Base-by-base conservation (phyloP, 2,888 invertebrate genomes). In the Cryptocephalus moraei region DNA sequence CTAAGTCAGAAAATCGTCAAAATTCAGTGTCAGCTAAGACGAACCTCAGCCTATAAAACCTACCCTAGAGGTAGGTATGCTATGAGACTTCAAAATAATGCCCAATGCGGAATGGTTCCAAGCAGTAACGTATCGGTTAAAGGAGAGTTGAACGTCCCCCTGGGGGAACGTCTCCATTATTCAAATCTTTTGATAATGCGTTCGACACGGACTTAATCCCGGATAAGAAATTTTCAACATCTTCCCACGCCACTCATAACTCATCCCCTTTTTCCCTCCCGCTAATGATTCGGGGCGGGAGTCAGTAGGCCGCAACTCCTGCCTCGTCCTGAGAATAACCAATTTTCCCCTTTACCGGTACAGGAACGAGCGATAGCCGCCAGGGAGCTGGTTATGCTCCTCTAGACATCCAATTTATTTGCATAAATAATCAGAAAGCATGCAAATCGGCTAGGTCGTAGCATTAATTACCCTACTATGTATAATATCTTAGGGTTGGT, bases 391-490 rank as follows among this genome's bases (percentile, higher is more conserved):
- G 40, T 12, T 49, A 50, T 39, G 55, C 55, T 59, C 57, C 62
- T 63, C 62, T 59, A 64, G 67, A 66, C 64, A 61, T 59, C 62
- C 52, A 52, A 60, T 61, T 59, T 64, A 70, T 71, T 70, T 70
- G 66, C 70, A 71, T 71, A 70, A 70, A 69, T 70, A 71, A 69
- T 70, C 68, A 64, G 66, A 66, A 65, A 62, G 64, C 63, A 69
- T 70, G 69, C 70, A 70, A 69, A 69, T 70, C 60, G 59, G 60
- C 56, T 60, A 66, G 67, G 68, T 68, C 67, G 64, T 59, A 61
- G 69, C 65, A 69, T 70, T 69, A 70, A 70, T 69, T 69, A 68
- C 68, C 66, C 65, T 63, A 62, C 64, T 61, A 62, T 62, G 63
- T 63, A 63, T 63, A 65, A 64, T 65, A 63, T 63, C 59, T 61